These are phyloP conservation scores for Acropora tenuis DNA, from an alignment of 64 coral and sea anemone species.

Conservation along the genomic window DNA sequence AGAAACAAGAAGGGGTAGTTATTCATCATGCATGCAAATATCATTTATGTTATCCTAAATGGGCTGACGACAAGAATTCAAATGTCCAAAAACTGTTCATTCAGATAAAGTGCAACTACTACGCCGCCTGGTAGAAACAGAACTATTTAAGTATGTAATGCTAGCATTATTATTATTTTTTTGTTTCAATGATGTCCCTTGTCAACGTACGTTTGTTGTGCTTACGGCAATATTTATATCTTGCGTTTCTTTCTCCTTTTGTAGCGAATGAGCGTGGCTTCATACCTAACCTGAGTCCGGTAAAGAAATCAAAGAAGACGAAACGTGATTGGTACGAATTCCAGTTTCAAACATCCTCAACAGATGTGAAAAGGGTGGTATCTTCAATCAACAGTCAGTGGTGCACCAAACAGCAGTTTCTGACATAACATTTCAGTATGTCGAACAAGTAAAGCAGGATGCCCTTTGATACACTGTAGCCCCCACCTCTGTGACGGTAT, in stretches of 20 bases:
- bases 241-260: neutral
- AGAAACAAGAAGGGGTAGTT: neutral
- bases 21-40: neutral
- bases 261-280: neutral
- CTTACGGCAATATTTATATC: neutral
- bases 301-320: conserved; percentile 1
- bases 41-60: conserved; percentile 1
- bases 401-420: conserved; percentile 18
- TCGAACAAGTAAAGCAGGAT: neutral
- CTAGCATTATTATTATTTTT: neutral
- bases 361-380: conserved; percentile 60
- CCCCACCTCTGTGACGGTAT: conserved; percentile 1
- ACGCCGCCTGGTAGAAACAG: neutral
- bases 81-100: neutral
- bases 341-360: conserved; percentile 47
- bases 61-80: neutral
- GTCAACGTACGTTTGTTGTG: neutral
- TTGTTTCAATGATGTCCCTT: neutral
- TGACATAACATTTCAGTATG: conserved; percentile 3
- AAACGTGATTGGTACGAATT: conserved; percentile 25
- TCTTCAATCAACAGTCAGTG: conserved; percentile 3
- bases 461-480: neutral
- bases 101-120: neutral
- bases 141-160: neutral
- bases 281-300: neutral